phyloP scores from a whole-genome alignment of 2,113 vertebrate genomes.

The Illadopsis cleaveri region DNA sequence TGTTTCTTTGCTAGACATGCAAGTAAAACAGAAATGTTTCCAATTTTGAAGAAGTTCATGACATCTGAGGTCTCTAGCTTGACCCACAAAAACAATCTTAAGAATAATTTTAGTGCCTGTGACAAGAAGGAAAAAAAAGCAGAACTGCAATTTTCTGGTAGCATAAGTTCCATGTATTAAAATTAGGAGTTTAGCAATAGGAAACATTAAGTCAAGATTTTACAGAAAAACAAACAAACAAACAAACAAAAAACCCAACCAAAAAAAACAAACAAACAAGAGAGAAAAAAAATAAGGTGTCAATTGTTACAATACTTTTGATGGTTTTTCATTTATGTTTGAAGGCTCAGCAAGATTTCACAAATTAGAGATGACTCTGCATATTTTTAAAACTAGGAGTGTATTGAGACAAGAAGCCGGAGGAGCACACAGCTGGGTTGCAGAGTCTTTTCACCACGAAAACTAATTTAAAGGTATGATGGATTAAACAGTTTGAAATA shows the following conservation, averaged over 20 bases:
- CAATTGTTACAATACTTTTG: neutral
- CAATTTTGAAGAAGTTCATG: neutral
- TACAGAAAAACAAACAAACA: neutral
- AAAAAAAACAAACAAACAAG: no score
- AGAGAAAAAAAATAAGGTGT: neutral
- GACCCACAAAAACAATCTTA: neutral
- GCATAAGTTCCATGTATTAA: neutral
- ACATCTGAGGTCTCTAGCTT: neutral
- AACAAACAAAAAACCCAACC: no score
- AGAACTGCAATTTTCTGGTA: neutral
- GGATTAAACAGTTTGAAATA: neutral
- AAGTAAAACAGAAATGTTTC: neutral
- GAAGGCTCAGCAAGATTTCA: neutral
- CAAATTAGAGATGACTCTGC: neutral
- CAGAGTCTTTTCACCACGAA: neutral
- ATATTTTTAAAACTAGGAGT: neutral
- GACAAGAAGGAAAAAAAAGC: neutral
- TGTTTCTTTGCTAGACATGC: neutral
- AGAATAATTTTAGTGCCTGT: neutral
- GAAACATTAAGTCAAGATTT: neutral
- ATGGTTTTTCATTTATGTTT: neutral
- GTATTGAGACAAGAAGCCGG: neutral
- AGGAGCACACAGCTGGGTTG: neutral
- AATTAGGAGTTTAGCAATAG: neutral
- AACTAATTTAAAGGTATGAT: neutral